phyloP scores from a whole-genome alignment of 2,113 vertebrate species.

The Silurus asotus region DNA sequence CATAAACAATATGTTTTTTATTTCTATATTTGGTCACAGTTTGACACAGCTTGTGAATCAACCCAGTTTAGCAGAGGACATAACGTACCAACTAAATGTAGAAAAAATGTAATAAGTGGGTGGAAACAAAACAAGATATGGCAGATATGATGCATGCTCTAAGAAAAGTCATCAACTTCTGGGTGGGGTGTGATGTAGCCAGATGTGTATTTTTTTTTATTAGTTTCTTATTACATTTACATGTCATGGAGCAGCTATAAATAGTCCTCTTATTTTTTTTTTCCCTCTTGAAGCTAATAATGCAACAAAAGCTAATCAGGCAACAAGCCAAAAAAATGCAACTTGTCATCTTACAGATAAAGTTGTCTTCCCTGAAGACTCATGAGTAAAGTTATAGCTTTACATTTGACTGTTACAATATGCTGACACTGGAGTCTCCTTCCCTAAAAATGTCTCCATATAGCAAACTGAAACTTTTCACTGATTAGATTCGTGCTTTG shows the following conservation, averaged over 20 bases:
- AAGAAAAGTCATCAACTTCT: background rate
- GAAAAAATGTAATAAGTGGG: background rate
- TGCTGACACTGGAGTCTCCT: background rate
- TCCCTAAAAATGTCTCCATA: background rate
- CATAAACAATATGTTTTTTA: background rate
- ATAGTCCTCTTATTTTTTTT: background rate
- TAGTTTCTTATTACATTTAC: conserved; percentile 6
- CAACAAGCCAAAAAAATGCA: background rate
- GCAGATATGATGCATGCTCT: background rate
- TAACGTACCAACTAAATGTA: background rate
- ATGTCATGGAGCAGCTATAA: conserved; percentile 6
- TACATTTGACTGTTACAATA: background rate
- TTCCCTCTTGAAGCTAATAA: background rate
- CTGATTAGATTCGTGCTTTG: background rate
- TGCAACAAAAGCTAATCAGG: background rate
- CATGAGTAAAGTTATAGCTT: background rate
- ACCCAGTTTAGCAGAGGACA: background rate
- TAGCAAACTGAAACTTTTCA: background rate
- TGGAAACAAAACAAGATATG: background rate
- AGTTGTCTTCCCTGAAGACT: background rate
- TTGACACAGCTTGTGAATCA: background rate
- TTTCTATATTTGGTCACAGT: background rate
- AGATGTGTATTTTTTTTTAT: background rate
- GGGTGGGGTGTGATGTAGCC: background rate
- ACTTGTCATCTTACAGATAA: background rate